Conservation (phyloP, 2,888 invertebrate genomes). For the Anaspis maculata region DNA sequence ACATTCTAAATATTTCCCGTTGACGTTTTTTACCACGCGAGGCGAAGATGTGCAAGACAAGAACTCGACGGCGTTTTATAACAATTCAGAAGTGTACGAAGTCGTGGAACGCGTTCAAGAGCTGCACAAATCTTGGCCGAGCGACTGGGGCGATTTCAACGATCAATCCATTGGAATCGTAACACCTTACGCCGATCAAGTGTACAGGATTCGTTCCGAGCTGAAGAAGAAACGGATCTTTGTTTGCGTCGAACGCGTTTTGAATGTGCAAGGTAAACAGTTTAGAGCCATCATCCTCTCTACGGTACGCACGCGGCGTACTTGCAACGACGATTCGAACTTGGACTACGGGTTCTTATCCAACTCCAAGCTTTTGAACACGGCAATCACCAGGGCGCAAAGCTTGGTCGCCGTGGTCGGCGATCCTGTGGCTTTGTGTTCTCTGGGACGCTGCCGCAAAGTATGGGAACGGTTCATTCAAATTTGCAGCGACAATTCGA, state of each 20-base stretch:
- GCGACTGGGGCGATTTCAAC: slow-evolving; percentile 63
- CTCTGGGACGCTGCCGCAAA: slow-evolving; percentile 70
- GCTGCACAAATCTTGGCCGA: slow-evolving; percentile 65
- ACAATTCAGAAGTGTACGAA: slow-evolving; percentile 68
- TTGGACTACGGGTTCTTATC: slow-evolving; percentile 76
- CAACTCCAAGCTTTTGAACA: slow-evolving; percentile 72
- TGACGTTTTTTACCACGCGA: slow-evolving; percentile 72
- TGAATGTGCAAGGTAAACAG: slow-evolving; percentile 83
- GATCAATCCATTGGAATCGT: slow-evolving; percentile 78
- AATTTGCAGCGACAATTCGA: slow-evolving; percentile 60
- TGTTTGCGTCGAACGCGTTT: slow-evolving; percentile 72
- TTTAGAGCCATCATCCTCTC: slow-evolving; percentile 75
- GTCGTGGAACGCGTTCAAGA: slow-evolving; percentile 68
- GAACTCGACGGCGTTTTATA: slow-evolving; percentile 72
- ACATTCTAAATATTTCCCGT: slow-evolving; percentile 63
- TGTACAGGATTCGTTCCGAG: slow-evolving; percentile 65
- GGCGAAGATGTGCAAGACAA: slow-evolving; percentile 74
- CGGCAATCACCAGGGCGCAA: slow-evolving; percentile 75
- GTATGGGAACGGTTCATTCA: slow-evolving; percentile 74
- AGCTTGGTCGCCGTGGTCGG: slow-evolving; percentile 77
- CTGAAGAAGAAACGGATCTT: slow-evolving; percentile 63
- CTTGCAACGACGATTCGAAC: slow-evolving; percentile 49
- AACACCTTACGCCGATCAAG: slow-evolving; percentile 77
- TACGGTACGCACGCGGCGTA: slow-evolving; percentile 66
- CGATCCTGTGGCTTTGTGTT: slow-evolving; percentile 74